These are phyloP conservation scores for Eristalis pertinax DNA, from an alignment of 2,888 invertebrate species.

Conservation along the genomic window DNA sequence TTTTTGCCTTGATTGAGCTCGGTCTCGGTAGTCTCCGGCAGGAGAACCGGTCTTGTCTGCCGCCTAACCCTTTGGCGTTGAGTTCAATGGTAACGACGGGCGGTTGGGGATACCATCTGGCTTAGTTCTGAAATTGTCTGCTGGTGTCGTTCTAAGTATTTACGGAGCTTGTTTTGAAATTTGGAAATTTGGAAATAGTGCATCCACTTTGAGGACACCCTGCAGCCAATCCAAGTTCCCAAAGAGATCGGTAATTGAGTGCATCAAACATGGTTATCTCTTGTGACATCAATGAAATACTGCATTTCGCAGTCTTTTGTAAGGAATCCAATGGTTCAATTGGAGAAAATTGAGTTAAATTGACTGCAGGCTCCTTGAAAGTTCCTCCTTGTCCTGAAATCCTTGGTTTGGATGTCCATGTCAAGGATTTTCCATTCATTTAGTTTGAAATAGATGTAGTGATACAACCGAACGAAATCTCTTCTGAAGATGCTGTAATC, in stretches of 20 bases:
- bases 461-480: too few species aligned
- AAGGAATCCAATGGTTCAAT: neutral
- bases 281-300: neutral
- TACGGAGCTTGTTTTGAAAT: slow-evolving; percentile 12
- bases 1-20: slow-evolving; percentile 34
- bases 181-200: neutral
- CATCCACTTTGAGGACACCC: neutral
- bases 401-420: too few species aligned
- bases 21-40: neutral
- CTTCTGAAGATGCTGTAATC: too few species aligned
- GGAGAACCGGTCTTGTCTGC: neutral
- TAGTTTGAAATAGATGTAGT: too few species aligned
- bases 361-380: too few species aligned
- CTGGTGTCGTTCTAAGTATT: slow-evolving; percentile 14
- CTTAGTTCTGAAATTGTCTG: slow-evolving; percentile 23
- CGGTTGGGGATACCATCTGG: neutral
- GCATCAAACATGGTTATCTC: neutral
- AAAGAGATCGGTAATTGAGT: neutral
- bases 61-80: slow-evolving; percentile 26
- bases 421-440: too few species aligned
- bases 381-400: too few species aligned
- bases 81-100: neutral
- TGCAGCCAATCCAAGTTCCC: slow-evolving; percentile 8
- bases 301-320: neutral
- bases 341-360: neutral